A percentile compares a stretch with the other conserved stretches of the same genome.
phyloP scores from a whole-genome alignment of 2,888 invertebrate species.

The Choristoneura rosaceana region DNA sequence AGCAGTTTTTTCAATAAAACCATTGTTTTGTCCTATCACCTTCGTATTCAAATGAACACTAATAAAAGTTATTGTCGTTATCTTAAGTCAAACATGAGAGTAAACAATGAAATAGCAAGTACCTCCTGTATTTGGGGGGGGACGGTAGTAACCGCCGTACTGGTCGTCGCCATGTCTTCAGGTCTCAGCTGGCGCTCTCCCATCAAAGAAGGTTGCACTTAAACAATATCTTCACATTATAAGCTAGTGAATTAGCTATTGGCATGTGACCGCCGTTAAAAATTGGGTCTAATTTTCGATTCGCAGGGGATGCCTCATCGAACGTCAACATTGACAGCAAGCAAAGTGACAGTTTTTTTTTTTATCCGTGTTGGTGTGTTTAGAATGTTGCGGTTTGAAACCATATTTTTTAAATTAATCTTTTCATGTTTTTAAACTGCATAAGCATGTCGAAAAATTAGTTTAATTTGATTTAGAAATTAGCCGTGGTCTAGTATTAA shows the following conservation, averaged over 20 bases:
- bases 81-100: slow-evolving; percentile 36
- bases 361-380: slow-evolving; percentile 2
- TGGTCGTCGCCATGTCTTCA: slow-evolving; percentile 80
- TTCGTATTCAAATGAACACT: slow-evolving; percentile 32
- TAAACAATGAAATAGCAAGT: slow-evolving; percentile 46
- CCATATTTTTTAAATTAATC: too few relatives aligned
- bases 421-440: too few relatives aligned
- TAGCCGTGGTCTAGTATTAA: too few relatives aligned
- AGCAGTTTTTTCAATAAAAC: slow-evolving; percentile 23
- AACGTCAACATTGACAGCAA: slow-evolving; percentile 28
- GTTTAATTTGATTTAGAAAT: too few relatives aligned
- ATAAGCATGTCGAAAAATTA: too few relatives aligned
- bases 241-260: slow-evolving; percentile 44
- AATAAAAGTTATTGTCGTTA: slow-evolving; percentile 24
- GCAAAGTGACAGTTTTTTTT: slow-evolving; percentile 2
- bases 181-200: slow-evolving; percentile 65
- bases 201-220: slow-evolving; percentile 62
- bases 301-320: slow-evolving; percentile 4
- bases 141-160: slow-evolving; percentile 75
- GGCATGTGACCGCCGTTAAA: slow-evolving; percentile 34
- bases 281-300: slow-evolving; percentile 1
- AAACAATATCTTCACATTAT: slow-evolving; percentile 59
- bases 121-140: slow-evolving; percentile 75
- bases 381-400: not conserved
- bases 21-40: slow-evolving; percentile 16